phyloP scores from a whole-genome alignment of 2,113 vertebrate species.

The Trichomycterus rosablanca region DNA sequence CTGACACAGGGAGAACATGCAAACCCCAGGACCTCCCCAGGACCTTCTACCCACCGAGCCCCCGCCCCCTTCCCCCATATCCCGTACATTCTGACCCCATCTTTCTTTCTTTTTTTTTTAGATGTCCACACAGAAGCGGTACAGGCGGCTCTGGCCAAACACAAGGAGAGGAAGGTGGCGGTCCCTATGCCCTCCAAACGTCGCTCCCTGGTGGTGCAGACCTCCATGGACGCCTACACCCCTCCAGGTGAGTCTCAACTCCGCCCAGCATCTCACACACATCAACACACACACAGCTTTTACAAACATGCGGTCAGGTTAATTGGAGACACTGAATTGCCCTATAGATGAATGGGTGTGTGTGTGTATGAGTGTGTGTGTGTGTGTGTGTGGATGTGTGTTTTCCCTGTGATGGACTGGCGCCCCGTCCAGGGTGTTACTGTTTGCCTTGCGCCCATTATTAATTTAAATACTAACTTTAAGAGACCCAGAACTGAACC shows the following conservation, averaged over 20 bases:
- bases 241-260: slow-evolving; percentile 82
- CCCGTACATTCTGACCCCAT: neutral
- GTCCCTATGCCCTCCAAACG: slow-evolving; percentile 98
- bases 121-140: slow-evolving; percentile 98
- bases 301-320: neutral
- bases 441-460: too few relatives aligned
- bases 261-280: neutral
- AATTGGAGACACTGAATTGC: too few relatives aligned
- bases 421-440: too few relatives aligned
- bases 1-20: too few relatives aligned
- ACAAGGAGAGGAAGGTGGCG: slow-evolving; percentile 96
- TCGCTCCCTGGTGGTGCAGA: slow-evolving; percentile 95
- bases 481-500: too few relatives aligned
- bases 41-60: too few relatives aligned
- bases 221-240: slow-evolving; percentile 99
- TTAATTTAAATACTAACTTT: too few relatives aligned
- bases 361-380: too few relatives aligned
- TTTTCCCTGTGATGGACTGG: too few relatives aligned
- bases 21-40: too few relatives aligned
- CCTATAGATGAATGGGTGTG: too few relatives aligned
- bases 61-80: neutral
- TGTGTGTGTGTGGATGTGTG: too few relatives aligned
- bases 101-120: slow-evolving; percentile 51
- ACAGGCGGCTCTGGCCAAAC: slow-evolving; percentile 92
- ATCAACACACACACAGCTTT: slow-evolving; percentile 1